Base-by-base conservation (phyloP, 2,113 vertebrate species). In the Haplochromis burtoni region DNA sequence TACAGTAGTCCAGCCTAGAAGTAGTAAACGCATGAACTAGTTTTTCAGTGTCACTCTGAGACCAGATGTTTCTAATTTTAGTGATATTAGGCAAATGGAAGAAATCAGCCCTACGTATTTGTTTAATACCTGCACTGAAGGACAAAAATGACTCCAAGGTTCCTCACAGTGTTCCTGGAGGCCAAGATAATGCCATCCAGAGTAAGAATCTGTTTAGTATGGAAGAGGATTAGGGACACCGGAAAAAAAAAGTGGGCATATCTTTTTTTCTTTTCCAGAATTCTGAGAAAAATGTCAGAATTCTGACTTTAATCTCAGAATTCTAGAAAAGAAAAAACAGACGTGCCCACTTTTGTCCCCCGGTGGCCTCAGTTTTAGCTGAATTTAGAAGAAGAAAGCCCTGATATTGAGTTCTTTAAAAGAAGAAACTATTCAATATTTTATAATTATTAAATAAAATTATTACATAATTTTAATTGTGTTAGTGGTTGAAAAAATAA, bases 391-490 rank as follows among this genome's bases (percentile, higher is more conserved):
- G 9, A n/a, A 10, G 51, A 1, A 53, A 21, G 19, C 10, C 3
- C 10, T 21, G 51, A 53, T 21, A 53, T 0, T 6, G 2, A 21
- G 19, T 2, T 53, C 51, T 53, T 53, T 53, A 53, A 53, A 21
- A 21, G 51, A n/a, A 53, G 5, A 53, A 53, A 21, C 19, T n/a
- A n/a, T n/a, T 53, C 4, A 53, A n/a, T 53, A 21, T 21, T 53
- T 53, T 6, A 53, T 53, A 10, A 51, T 10, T 0, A 1, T 53
- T n/a, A n/a, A 3, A 53, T n/a, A n/a, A 6, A 53, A 21, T 53
- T 6, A 4, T 53, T 4, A 0, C 5, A n/a, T 53, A n/a, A 10
- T n/a, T 53, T n/a, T 21, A 53, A 21, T 0, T 21, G 10, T 4
- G 5, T 11, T 21, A 54, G 8, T 54, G 19, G 10, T 54, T 54